Conservation (phyloP, 2,797 vertebrate species). For the Sitta carolinensis region DNA sequence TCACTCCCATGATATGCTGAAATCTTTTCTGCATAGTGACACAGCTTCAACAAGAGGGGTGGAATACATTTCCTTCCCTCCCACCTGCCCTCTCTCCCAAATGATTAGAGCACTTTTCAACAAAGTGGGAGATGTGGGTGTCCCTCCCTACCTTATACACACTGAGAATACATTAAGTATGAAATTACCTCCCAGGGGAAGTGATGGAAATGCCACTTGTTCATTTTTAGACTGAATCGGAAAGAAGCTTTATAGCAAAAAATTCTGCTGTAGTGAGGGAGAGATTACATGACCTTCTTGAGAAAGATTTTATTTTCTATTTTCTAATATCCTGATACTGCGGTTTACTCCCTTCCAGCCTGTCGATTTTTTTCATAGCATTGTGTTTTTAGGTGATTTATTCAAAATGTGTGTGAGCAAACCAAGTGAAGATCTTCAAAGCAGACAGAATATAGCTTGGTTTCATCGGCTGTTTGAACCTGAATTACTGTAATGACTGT, state of each 20-base stretch:
- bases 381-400: slow-evolving; percentile 57
- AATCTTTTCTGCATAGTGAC: slow-evolving; percentile 49
- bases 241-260: slow-evolving; percentile 20
- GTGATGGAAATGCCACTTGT: slow-evolving; percentile 44
- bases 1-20: background rate
- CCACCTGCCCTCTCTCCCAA: slow-evolving; percentile 55
- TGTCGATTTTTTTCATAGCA: background rate
- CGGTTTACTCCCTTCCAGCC: slow-evolving; percentile 33
- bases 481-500: slow-evolving; percentile 69
- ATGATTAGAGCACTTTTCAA: slow-evolving; percentile 59
- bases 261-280: background rate
- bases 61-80: slow-evolving; percentile 65
- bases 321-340: slow-evolving; percentile 8
- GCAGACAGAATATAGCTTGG: slow-evolving; percentile 49
- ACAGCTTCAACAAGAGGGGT: slow-evolving; percentile 47
- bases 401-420: slow-evolving; percentile 54
- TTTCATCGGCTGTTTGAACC: slow-evolving; percentile 64
- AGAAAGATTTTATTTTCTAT: slow-evolving; percentile 37
- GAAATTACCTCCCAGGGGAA: slow-evolving; percentile 57
- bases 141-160: slow-evolving; percentile 47
- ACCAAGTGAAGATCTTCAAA: slow-evolving; percentile 64
- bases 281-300: slow-evolving; percentile 38
- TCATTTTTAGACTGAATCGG: slow-evolving; percentile 50
- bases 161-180: slow-evolving; percentile 56
- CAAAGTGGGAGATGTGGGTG: slow-evolving; percentile 57